Evolutionary conservation across 2,113 vertebrate species (phyloP).

Genomic region (Brachyhypopomus occidentalis): DNA sequence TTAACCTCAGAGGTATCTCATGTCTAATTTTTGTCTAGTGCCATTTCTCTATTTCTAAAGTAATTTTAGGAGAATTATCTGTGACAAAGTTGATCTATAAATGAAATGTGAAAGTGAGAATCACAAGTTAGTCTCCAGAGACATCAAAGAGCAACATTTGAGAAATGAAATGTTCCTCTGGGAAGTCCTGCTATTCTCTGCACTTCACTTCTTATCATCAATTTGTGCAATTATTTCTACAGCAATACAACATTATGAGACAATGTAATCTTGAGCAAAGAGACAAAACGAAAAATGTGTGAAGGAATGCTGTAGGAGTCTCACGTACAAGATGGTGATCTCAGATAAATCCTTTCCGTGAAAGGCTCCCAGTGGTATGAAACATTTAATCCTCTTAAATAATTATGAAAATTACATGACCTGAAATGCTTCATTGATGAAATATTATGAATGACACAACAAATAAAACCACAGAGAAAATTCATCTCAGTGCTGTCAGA

Average conservation of each 20-base stretch:
- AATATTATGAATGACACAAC: not conserved
- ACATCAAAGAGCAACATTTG: no score
- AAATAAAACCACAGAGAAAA: not conserved
- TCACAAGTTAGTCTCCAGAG: no score
- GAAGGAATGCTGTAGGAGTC: conserved; percentile 1
- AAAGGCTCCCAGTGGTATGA: conserved; percentile 32
- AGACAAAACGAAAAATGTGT: not conserved
- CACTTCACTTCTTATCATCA: conserved; percentile 35
- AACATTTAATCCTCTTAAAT: conserved; percentile 39
- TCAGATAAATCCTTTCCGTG: conserved; percentile 16
- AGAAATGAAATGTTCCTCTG: not conserved
- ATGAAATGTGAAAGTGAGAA: no score
- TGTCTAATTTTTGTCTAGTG: no score
- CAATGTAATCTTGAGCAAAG: not conserved
- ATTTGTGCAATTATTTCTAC: conserved; percentile 38
- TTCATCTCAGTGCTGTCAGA: no score
- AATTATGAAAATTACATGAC: conserved; percentile 20
- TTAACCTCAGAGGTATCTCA: no score
- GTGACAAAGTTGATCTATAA: no score
- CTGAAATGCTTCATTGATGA: not conserved
- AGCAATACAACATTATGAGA: not conserved
- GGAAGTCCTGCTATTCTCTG: not conserved
- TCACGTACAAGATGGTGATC: conserved; percentile 17
- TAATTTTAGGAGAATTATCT: no score
- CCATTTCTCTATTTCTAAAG: no score